These are phyloP conservation scores for Ovibos moschatus DNA, from an alignment of 2,113 vertebrate genomes.

Conservation along the genomic window DNA sequence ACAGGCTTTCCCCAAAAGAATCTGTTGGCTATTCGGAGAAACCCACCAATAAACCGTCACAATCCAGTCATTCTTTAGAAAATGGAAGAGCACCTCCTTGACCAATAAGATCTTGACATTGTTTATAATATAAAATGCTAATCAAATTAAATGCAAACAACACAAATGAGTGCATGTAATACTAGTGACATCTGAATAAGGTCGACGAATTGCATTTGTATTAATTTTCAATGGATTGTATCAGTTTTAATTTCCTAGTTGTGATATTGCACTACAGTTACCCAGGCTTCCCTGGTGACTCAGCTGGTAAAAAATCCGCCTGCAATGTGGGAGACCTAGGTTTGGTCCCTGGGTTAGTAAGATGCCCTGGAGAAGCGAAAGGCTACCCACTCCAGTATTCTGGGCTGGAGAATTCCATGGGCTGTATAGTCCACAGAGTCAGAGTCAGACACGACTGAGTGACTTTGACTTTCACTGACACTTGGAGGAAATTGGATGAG, in stretches of 20 bases:
- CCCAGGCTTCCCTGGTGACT: background rate
- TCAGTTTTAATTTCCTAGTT: background rate
- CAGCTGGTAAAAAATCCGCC: background rate
- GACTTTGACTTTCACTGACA: background rate
- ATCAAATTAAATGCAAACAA: background rate
- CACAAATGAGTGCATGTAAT: background rate
- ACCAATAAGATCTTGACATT: background rate
- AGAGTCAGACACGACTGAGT: background rate
- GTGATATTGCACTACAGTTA: background rate
- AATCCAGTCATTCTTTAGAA: background rate
- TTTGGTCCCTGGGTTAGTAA: background rate
- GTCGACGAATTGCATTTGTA: fast-evolving
- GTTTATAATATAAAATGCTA: background rate
- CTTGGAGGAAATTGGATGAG: background rate
- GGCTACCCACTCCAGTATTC: background rate
- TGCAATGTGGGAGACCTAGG: background rate
- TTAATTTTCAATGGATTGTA: background rate
- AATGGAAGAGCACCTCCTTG: background rate
- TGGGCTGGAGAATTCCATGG: background rate
- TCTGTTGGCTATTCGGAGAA: background rate
- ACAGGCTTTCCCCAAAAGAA: background rate
- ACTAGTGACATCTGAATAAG: background rate
- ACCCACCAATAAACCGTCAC: background rate
- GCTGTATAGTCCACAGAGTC: background rate
- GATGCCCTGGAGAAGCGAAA: background rate